These are phyloP conservation scores for Trichonephila clavipes DNA, from an alignment of 1,140 invertebrate species.

Conservation along the genomic window DNA sequence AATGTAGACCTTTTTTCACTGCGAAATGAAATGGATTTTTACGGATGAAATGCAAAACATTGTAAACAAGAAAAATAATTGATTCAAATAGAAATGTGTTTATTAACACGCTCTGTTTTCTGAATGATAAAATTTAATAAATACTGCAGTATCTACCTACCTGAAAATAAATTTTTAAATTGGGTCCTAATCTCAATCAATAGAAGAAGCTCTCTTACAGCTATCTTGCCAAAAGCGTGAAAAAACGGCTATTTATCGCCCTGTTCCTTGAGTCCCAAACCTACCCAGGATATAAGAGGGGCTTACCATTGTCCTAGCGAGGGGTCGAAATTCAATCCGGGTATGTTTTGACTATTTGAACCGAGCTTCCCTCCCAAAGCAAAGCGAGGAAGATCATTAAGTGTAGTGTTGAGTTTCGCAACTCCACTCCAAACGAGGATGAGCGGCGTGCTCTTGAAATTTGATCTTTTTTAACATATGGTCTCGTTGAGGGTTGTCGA, in stretches of 20 bases:
- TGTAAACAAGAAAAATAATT: too few species aligned
- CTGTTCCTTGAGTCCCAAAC: background rate
- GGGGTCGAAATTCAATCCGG: constrained; percentile 34
- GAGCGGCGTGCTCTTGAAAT: constrained; percentile 67
- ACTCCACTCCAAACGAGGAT: constrained; percentile 19
- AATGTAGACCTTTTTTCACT: too few species aligned
- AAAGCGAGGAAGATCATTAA: constrained; percentile 58
- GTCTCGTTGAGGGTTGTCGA: constrained; percentile 23
- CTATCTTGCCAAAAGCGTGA: background rate
- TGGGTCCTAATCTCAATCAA: too few species aligned
- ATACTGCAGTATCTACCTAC: too few species aligned
- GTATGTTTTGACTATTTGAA: constrained; percentile 68
- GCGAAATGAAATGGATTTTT: too few species aligned
- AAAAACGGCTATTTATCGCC: constrained; percentile 16
- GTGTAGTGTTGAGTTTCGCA: constrained; percentile 46
- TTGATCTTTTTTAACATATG: constrained; percentile 72
- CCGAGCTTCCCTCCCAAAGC: constrained; percentile 21
- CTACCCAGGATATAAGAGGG: too few species aligned
- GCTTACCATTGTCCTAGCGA: constrained; percentile 32
- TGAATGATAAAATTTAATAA: too few species aligned
- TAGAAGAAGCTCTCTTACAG: too few species aligned
- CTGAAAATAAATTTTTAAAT: too few species aligned
- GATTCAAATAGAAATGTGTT: too few species aligned
- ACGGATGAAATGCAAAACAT: too few species aligned
- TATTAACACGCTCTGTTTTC: too few species aligned